These are phyloP conservation scores for Ganaspis sp. DNA, from an alignment of 1,140 invertebrate genomes.

Conservation along the genomic window DNA sequence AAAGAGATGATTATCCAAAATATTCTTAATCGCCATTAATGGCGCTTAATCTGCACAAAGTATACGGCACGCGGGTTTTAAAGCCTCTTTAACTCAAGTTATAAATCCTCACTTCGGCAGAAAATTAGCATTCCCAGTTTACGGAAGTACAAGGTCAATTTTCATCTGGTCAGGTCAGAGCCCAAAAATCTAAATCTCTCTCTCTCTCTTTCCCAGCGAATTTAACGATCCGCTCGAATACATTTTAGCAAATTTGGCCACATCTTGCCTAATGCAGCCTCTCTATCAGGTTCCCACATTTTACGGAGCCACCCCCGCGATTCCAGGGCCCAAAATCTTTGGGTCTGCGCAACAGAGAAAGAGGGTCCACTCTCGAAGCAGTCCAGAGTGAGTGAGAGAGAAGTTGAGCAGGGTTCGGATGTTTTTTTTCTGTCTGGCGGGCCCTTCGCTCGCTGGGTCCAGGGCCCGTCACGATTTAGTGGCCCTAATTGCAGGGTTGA, in stretches of 20 bases:
- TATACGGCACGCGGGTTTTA: not conserved
- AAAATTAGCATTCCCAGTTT: conserved; percentile 17
- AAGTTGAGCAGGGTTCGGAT: conserved; percentile 68
- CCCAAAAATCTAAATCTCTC: conserved; percentile 10
- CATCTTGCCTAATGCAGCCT: conserved; percentile 51
- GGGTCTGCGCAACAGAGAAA: conserved; percentile 50
- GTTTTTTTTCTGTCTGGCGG: conserved; percentile 78
- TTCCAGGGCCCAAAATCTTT: conserved; percentile 55
- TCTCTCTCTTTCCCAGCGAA: conserved; percentile 16
- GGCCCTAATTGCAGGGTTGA: conserved; percentile 77
- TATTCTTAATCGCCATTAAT: not conserved
- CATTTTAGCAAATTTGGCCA: conserved; percentile 41
- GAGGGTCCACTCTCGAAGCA: conserved; percentile 11
- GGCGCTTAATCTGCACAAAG: not conserved
- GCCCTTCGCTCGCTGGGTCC: conserved; percentile 72
- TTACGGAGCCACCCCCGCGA: conserved; percentile 73
- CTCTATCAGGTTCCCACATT: conserved; percentile 71
- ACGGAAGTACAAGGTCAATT: conserved; percentile 31
- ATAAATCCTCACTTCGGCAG: not conserved
- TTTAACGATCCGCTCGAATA: conserved; percentile 16
- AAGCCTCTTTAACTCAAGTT: not conserved
- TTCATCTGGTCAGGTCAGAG: conserved; percentile 4
- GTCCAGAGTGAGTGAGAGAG: conserved; percentile 45
- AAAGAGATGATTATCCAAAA: not conserved
- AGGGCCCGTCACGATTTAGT: conserved; percentile 76